phyloP scores from a whole-genome alignment of 2,113 vertebrate species.

The Halichoerus grypus region DNA sequence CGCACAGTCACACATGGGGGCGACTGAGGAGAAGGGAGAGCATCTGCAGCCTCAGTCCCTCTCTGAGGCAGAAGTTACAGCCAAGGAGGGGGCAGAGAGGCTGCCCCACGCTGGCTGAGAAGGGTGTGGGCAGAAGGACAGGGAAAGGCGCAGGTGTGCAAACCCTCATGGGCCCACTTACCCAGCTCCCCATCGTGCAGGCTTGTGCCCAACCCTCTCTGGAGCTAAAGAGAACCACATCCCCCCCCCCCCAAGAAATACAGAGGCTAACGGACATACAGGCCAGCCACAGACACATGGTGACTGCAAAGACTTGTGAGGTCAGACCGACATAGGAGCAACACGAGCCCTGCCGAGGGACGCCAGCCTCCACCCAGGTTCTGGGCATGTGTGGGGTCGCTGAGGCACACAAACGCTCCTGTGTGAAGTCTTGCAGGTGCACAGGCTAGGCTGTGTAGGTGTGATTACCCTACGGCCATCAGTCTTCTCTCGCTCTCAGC shows the following conservation, averaged over 20 bases:
- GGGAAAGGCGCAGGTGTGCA: neutral
- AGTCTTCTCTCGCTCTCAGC: neutral
- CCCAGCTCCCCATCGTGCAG: accelerated
- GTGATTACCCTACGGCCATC: neutral
- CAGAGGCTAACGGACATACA: neutral
- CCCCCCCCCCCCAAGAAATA: neutral
- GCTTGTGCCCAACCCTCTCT: neutral
- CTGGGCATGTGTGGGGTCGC: neutral
- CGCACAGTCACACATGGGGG: neutral
- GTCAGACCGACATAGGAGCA: neutral
- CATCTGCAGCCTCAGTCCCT: neutral
- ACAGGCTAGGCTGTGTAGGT: neutral
- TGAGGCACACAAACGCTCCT: neutral
- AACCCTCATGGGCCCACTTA: neutral
- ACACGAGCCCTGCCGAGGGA: neutral
- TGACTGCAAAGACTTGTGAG: neutral
- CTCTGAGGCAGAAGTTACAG: neutral
- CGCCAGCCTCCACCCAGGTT: neutral
- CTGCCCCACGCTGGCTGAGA: neutral
- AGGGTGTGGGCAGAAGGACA: neutral
- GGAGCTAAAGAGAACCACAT: neutral
- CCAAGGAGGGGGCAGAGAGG: neutral
- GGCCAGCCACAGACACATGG: neutral
- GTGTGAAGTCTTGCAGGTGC: no score
- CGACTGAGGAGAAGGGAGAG: neutral